Base-by-base conservation (phyloP, 2,797 vertebrate species). In the Gymnodraco acuticeps region DNA sequence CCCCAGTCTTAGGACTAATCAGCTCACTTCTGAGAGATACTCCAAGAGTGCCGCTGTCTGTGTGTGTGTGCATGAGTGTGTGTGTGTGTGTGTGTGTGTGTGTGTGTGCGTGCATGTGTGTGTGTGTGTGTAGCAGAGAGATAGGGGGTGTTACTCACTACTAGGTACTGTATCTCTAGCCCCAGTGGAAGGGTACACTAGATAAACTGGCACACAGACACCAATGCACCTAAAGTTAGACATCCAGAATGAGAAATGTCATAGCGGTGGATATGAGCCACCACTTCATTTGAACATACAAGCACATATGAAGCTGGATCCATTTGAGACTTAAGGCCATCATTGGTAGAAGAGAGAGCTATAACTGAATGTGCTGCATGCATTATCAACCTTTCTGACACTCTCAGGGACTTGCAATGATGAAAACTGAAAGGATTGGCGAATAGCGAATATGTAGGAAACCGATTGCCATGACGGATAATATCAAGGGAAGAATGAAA, bases 1-100 rank as follows among this genome's bases (percentile, higher is more conserved):
- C 89, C 86, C 93, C 87, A 87, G 93, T 93, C 93, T 93, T 91
- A 87, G 89, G 90, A 89, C 92, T 95, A 96, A 95, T 95, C 95
- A 95, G 93, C 92, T 92, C 94, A 95, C 93, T 94, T 94, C 94
- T 93, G 90, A 95, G 92, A 94, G 89, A 88, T 88, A 84, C 93
- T 94, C 86, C 77, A 90, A 81, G 70, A 89, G 73, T 76, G 68
- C 63, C 41, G 60, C 69, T 66, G 79, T 60, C 69, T 77, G 77
- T 77, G 78, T 80, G 64, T 70, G 45, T 62, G 55, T 55, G 62
- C 71, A 66, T 73, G 76, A 70, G 59, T 72, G 71, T 54, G 62
- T 43, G 58, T 55, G 64, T 67, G 45, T 59, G 55, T 52, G 62
- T 70, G 71, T 51, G 62, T 51, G 64, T 73, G 71, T 66, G 71